These are phyloP conservation scores for Fistularia commersonii DNA, from an alignment of 2,797 vertebrate genomes.

Conservation along the genomic window DNA sequence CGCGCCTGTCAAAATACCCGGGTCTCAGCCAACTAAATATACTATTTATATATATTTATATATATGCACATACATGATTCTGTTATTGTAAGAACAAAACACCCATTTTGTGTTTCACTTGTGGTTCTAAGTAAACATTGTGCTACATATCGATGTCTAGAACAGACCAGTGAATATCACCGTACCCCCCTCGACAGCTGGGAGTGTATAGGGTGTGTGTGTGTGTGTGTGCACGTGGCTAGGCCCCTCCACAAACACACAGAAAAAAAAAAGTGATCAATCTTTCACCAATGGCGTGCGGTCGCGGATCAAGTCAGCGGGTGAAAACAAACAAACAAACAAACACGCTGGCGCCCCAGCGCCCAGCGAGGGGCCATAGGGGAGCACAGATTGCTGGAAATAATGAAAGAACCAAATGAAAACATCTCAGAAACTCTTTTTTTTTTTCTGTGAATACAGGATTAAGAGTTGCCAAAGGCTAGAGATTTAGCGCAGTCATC, in stretches of 20 bases:
- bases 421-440: slow-evolving; percentile 28
- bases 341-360: background rate
- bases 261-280: background rate
- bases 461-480: slow-evolving; percentile 51
- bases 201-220: no score
- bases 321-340: background rate
- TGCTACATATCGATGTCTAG: no score
- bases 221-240: no score
- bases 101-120: no score
- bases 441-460: slow-evolving; percentile 47
- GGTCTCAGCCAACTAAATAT: no score
- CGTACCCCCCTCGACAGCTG: no score
- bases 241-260: background rate
- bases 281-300: background rate
- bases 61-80: no score
- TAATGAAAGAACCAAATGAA: slow-evolving; percentile 48
- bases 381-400: slow-evolving; percentile 27
- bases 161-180: no score
- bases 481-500: slow-evolving; percentile 53
- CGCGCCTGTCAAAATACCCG: no score
- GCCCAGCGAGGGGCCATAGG: slow-evolving; percentile 40
- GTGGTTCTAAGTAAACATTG: no score
- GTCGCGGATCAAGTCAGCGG: background rate
- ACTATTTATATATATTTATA: no score
- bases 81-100: no score